Base-by-base conservation (phyloP, 2,888 invertebrate genomes). In the Torymus texanus region DNA sequence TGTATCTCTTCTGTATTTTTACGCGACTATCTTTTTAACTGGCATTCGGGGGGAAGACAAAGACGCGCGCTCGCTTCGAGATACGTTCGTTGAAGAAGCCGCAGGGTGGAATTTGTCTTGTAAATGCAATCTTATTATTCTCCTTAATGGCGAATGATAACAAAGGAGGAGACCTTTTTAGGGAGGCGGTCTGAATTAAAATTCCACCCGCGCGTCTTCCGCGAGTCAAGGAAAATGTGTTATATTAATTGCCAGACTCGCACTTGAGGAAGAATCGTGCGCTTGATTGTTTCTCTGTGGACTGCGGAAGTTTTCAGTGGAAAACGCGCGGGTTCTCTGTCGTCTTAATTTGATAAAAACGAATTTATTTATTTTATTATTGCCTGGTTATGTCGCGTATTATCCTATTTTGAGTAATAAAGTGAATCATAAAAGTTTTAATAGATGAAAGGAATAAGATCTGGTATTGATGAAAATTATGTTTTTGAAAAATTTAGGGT, bases 121-220 rank as follows among this genome's bases (percentile, higher is more conserved):
- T 73, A 41, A 66, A 73, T 73, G 77, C 65, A 70, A 70, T 77
- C 53, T 70, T 65, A 61, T 77, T 74, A 68, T 73, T 70, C 18
- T 77, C 51, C n/a, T 61, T 62, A 77, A 74, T 73, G 21, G 59
- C 62, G 16, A 59, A 53, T 41, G 70, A 76, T 65, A 77, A 77
- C 58, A 80, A 77, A 72, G 51, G 24, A 59, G 53, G 8, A 4
- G 67, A 67, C 53, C 65, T 18, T 51, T 16, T 58, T 74, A 10
- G 16, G 51, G 14, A 10, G 21, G n/a, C 50, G n/a, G 41, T 79
- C 61, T 75, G 71, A 62, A 80, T 72, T 55, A 67, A 76, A 72
- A 72, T 68, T 76, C 58, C 10, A 16, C n/a, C 14, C 24, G 14
- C 12, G 24, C n/a, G n/a, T 68, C 56, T 59, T 71, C 29, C 29